Conservation (phyloP, 2,113 vertebrate genomes). For the Marmota flaviventris region DNA sequence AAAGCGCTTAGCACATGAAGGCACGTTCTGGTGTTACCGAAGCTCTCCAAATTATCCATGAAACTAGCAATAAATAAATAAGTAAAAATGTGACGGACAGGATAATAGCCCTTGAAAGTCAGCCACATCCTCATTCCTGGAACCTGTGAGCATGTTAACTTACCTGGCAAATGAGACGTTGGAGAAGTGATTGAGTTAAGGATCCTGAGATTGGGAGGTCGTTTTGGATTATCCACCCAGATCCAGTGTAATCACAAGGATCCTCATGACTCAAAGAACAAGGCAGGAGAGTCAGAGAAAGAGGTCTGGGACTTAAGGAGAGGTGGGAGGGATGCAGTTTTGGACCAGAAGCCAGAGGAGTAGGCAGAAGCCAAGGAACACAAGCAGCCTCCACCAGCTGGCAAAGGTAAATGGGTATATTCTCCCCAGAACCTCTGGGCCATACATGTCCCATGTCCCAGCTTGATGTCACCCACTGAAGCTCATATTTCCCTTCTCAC, state of each 20-base stretch:
- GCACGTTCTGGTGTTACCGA: neutral
- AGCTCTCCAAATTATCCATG: conserved; percentile 10
- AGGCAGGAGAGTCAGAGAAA: neutral
- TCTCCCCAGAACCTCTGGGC: neutral
- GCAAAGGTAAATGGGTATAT: neutral
- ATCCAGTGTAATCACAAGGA: neutral
- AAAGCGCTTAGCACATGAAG: neutral
- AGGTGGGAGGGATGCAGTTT: neutral
- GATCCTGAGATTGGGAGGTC: neutral
- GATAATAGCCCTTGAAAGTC: neutral
- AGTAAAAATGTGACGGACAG: neutral
- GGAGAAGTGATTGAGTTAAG: neutral
- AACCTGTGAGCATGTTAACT: neutral
- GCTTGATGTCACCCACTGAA: neutral
- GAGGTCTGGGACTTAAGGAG: neutral
- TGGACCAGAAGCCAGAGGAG: neutral
- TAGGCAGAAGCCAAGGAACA: neutral
- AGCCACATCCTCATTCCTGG: neutral
- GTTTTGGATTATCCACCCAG: neutral
- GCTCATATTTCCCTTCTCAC: neutral
- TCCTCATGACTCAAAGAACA: neutral
- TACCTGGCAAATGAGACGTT: neutral
- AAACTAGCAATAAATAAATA: neutral
- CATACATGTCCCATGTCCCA: neutral
- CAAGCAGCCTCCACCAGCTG: neutral